A percentile compares a stretch with the other conserved stretches of the same genome.
Conservation (phyloP, 92 coral and sea anemone species). For the Epizoanthus illoricatus region DNA sequence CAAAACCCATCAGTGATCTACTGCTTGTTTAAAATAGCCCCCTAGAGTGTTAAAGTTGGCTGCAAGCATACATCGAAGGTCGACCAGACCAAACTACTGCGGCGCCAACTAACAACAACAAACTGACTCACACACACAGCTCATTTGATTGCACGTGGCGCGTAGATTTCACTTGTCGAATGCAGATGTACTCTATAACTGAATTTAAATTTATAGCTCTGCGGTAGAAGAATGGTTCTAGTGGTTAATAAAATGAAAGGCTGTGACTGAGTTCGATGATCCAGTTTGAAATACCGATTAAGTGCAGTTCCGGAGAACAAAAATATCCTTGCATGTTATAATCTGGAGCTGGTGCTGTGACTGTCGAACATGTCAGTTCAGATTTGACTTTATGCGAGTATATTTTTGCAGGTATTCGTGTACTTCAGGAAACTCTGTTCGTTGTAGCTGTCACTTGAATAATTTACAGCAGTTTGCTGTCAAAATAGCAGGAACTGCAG, state of each 20-base stretch:
- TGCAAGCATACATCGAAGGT: not conserved
- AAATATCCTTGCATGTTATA: not conserved
- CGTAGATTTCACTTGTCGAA: constrained; percentile 11
- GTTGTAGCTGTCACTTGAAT: not conserved
- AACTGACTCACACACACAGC: not conserved
- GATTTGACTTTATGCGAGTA: constrained; percentile 10
- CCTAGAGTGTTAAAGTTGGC: not conserved
- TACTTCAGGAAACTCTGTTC: not conserved
- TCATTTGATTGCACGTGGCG: constrained; percentile 34
- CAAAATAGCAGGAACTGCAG: not conserved
- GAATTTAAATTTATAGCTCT: not conserved
- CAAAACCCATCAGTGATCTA: not conserved
- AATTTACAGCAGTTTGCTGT: not conserved
- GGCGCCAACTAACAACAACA: constrained; percentile 31
- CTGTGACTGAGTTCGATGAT: not conserved
- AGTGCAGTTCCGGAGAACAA: constrained; percentile 6
- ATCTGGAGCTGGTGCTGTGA: not conserved
- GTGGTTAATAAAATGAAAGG: not conserved
- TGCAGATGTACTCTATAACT: not conserved
- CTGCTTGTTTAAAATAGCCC: not conserved
- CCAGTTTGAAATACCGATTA: not conserved
- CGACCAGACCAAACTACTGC: not conserved
- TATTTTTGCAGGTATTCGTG: not conserved
- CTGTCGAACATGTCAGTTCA: constrained; percentile 1
- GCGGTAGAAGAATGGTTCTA: not conserved